phyloP scores from a whole-genome alignment of 1,140 invertebrate species.

The Frieseomelitta varia region DNA sequence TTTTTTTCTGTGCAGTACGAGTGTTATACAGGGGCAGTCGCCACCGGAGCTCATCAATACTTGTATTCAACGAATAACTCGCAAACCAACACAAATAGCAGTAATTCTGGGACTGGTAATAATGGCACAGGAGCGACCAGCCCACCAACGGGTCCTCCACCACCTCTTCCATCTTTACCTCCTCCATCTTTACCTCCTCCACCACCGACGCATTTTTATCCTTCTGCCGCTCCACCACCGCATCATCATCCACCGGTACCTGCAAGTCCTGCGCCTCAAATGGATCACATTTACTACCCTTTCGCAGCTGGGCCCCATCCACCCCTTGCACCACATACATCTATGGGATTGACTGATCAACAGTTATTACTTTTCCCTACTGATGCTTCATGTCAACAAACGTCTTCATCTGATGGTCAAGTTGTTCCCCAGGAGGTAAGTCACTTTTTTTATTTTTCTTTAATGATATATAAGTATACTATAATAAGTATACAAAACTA shows the following conservation, averaged over 20 bases:
- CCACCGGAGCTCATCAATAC: constrained; percentile 74
- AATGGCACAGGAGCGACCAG: constrained; percentile 72
- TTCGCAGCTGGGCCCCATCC: constrained; percentile 70
- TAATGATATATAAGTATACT: not conserved
- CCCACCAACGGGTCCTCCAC: constrained; percentile 68
- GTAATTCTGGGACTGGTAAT: constrained; percentile 64
- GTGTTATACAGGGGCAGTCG: constrained; percentile 78
- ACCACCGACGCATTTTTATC: constrained; percentile 74
- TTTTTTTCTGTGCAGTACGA: constrained; percentile 75
- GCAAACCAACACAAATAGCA: constrained; percentile 70
- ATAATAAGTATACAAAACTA: not conserved
- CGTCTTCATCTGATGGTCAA: constrained; percentile 71
- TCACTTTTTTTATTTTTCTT: not conserved
- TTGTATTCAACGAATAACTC: constrained; percentile 73
- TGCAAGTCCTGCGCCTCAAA: constrained; percentile 68
- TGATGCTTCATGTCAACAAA: constrained; percentile 73
- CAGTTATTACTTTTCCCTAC: constrained; percentile 75
- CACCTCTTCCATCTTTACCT: constrained; percentile 63
- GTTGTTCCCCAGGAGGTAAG: constrained; percentile 74
- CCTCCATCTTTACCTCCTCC: constrained; percentile 70
- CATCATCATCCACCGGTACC: constrained; percentile 74
- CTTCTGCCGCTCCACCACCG: constrained; percentile 69
- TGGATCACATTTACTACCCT: constrained; percentile 78
- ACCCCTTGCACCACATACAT: constrained; percentile 70
- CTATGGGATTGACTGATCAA: constrained; percentile 77